Evolutionary conservation across 2,888 invertebrate genomes (phyloP).

Genomic region (Blomia tropicalis): DNA sequence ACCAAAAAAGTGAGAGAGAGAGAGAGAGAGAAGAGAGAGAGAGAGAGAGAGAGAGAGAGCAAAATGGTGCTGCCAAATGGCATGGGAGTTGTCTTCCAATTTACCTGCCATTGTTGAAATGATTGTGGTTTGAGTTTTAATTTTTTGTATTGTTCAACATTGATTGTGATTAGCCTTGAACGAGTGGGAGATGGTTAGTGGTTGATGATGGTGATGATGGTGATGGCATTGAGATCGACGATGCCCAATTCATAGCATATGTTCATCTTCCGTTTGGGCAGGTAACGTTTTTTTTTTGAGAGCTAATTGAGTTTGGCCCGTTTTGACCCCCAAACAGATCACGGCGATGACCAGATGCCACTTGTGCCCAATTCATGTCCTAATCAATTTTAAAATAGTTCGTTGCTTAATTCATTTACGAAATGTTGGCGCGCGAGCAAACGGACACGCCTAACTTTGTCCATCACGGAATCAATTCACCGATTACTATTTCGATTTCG

Average conservation of each 20-base stretch:
- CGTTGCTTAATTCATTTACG: neutral
- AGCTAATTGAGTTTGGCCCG: neutral
- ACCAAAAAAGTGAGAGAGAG: too few relatives aligned
- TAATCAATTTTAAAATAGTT: conserved; percentile 9
- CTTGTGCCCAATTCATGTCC: neutral
- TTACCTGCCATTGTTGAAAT: neutral
- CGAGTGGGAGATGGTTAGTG: too few relatives aligned
- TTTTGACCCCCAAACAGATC: neutral
- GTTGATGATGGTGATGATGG: conserved; percentile 11
- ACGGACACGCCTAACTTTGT: conserved; percentile 7
- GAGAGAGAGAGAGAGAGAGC: too few relatives aligned
- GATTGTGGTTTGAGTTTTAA: neutral
- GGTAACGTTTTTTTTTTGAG: neutral
- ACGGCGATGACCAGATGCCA: conserved; percentile 6
- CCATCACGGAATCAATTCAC: neutral
- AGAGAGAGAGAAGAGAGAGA: too few relatives aligned
- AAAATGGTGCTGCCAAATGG: conserved; percentile 7
- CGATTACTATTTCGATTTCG: too few relatives aligned
- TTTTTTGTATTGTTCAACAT: neutral
- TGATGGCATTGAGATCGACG: neutral
- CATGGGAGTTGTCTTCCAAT: conserved; percentile 4
- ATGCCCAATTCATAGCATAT: too few relatives aligned
- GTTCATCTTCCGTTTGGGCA: neutral
- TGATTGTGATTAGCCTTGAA: conserved; percentile 3
- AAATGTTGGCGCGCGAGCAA: too few relatives aligned